Percentiles rank a stretch among this genome's conserved stretches.
Conservation (phyloP, 1,140 invertebrate species). For the Cotesia vestalis region DNA sequence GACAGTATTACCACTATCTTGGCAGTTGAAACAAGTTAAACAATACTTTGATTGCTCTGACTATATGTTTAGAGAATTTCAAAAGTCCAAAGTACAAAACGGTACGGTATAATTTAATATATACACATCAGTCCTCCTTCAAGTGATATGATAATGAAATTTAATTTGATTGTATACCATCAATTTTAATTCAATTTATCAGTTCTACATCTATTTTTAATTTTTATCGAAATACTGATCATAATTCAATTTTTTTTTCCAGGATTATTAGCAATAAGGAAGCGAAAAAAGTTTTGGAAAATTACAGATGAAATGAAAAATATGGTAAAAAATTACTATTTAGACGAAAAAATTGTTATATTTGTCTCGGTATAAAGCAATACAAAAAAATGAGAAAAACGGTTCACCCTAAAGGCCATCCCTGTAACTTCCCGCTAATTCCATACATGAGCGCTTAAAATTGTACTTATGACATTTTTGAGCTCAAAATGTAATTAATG, state of each 20-base stretch:
- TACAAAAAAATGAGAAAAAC: too few relatives aligned
- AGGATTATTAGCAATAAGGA: background rate
- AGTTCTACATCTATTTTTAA: background rate
- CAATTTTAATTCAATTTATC: constrained; percentile 7
- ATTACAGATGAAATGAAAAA: constrained; percentile 9
- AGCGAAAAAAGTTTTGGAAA: constrained; percentile 6
- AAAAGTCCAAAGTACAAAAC: constrained; percentile 22
- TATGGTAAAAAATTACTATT: constrained; percentile 19
- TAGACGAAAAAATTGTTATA: constrained; percentile 23
- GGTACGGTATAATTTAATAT: constrained; percentile 16
- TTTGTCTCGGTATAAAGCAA: constrained; percentile 20
- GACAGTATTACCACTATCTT: constrained; percentile 16
- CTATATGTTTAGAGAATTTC: constrained; percentile 24
- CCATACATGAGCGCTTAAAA: too few relatives aligned
- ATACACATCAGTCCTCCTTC: background rate
- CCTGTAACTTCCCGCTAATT: too few relatives aligned
- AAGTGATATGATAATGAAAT: background rate
- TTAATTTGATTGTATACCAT: background rate
- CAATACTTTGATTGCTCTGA: constrained; percentile 17
- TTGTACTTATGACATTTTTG: too few relatives aligned
- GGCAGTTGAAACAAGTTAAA: background rate
- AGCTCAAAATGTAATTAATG: too few relatives aligned
- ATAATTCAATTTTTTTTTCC: background rate
- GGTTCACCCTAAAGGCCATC: too few relatives aligned
- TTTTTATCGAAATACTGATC: background rate